These are phyloP conservation scores for Lasiommata megera DNA, from an alignment of 2,888 invertebrate species.

Conservation along the genomic window DNA sequence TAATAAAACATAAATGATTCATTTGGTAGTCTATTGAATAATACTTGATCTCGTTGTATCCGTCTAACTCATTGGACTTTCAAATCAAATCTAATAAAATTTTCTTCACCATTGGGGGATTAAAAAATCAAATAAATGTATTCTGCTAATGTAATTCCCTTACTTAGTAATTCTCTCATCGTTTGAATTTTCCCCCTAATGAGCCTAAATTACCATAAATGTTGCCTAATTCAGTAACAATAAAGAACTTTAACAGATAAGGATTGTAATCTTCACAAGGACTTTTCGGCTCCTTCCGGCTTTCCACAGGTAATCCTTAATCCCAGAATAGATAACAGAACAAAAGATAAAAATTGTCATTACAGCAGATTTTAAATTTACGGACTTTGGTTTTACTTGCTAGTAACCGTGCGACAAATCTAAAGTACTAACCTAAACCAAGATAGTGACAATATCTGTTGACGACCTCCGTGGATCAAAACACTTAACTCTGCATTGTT, in stretches of 20 bases:
- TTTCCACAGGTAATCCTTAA: not conserved
- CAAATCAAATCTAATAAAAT: slow-evolving; percentile 16
- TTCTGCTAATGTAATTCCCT: slow-evolving; percentile 9
- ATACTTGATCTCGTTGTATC: not conserved
- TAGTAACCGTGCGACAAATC: too few relatives aligned
- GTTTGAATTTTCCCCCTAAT: slow-evolving; percentile 12
- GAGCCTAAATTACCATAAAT: slow-evolving; percentile 20
- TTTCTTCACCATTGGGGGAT: slow-evolving; percentile 2
- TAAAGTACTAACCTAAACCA: too few relatives aligned
- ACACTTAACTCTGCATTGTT: too few relatives aligned
- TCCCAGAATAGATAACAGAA: too few relatives aligned
- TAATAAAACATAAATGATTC: too few relatives aligned
- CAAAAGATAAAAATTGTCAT: too few relatives aligned
- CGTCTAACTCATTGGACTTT: not conserved
- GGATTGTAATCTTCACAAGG: not conserved
- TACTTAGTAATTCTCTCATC: slow-evolving; percentile 12
- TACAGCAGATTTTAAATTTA: too few relatives aligned
- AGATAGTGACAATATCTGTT: too few relatives aligned
- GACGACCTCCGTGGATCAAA: too few relatives aligned
- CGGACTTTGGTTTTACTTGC: too few relatives aligned
- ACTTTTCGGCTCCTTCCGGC: not conserved
- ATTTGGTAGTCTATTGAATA: too few relatives aligned
- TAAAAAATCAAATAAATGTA: slow-evolving; percentile 10
- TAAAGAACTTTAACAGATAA: slow-evolving; percentile 4
- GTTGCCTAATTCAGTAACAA: slow-evolving; percentile 15